These are phyloP conservation scores for Chrysolina oricalcia DNA, from an alignment of 2,888 invertebrate genomes.

Conservation along the genomic window DNA sequence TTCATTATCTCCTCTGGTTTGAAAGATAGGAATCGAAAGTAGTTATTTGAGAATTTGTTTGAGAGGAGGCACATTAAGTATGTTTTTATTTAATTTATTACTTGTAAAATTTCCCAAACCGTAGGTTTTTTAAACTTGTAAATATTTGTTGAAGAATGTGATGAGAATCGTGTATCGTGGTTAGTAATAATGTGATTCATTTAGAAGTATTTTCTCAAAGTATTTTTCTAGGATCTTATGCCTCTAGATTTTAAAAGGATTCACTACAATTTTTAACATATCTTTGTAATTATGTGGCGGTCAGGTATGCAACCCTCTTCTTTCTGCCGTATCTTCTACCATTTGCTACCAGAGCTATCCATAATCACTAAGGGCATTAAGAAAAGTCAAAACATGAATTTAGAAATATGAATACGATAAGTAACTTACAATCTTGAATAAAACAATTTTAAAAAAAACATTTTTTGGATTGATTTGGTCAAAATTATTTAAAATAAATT, in stretches of 20 bases:
- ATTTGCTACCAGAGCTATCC: not conserved
- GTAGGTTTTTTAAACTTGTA: slow-evolving; percentile 55
- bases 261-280: slow-evolving; percentile 54
- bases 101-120: slow-evolving; percentile 33
- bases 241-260: slow-evolving; percentile 52
- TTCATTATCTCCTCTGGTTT: not conserved
- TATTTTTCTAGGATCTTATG: slow-evolving; percentile 54
- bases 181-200: slow-evolving; percentile 55
- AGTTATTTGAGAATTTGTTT: not conserved
- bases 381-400: too few relatives aligned
- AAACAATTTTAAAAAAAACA: too few relatives aligned
- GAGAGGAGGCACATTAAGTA: slow-evolving; percentile 11
- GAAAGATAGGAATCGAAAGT: not conserved
- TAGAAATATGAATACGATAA: too few relatives aligned
- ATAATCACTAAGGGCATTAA: too few relatives aligned
- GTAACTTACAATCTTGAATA: too few relatives aligned
- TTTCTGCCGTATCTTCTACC: not conserved
- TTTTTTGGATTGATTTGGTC: too few relatives aligned
- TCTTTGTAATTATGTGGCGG: slow-evolving; percentile 41
- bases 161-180: slow-evolving; percentile 51
- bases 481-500: too few relatives aligned
- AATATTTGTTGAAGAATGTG: slow-evolving; percentile 53
- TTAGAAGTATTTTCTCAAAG: slow-evolving; percentile 54
- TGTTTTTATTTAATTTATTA: slow-evolving; percentile 19
- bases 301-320: not conserved